Conservation (phyloP, 2,797 vertebrate species). For the Rhinichthys osculus region DNA sequence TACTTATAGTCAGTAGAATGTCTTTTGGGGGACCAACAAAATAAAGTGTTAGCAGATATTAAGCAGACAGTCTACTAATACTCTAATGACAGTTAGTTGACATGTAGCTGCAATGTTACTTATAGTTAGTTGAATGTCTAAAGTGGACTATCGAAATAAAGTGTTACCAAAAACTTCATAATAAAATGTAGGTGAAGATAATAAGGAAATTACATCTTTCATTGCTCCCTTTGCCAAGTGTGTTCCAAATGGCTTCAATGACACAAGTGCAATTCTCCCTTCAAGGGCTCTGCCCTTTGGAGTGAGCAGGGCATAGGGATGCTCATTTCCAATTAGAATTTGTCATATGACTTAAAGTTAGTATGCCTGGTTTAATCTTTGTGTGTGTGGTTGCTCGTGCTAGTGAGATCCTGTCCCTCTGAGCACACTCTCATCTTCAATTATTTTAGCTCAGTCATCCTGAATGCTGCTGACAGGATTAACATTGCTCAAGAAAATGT, state of each 20-base stretch:
- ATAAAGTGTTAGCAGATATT: too few species aligned
- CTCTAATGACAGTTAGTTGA: too few species aligned
- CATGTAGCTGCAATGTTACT: too few species aligned
- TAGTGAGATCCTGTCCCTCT: slow-evolving; percentile 44
- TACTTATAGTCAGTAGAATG: too few species aligned
- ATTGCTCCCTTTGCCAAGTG: background rate
- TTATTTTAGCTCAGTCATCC: slow-evolving; percentile 68
- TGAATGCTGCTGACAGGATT: slow-evolving; percentile 66
- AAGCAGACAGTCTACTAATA: too few species aligned
- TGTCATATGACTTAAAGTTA: slow-evolving; percentile 2
- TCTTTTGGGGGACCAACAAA: too few species aligned
- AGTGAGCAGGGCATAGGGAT: too few species aligned
- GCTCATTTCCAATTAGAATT: background rate
- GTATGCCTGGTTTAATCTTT: background rate
- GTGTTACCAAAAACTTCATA: too few species aligned
- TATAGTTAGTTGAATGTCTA: too few species aligned
- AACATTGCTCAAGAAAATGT: slow-evolving; percentile 69
- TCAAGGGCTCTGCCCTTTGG: background rate
- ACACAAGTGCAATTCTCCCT: background rate
- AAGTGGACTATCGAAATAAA: too few species aligned
- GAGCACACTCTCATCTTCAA: slow-evolving; percentile 64
- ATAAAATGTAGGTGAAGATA: background rate
- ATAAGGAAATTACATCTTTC: background rate
- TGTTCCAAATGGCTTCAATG: background rate
- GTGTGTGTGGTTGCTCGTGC: background rate